Percentiles rank a stretch among this genome's conserved stretches.
These are phyloP conservation scores for Trachelus stipa DNA, from an alignment of 2,888 invertebrate species.

Conservation along the genomic window DNA sequence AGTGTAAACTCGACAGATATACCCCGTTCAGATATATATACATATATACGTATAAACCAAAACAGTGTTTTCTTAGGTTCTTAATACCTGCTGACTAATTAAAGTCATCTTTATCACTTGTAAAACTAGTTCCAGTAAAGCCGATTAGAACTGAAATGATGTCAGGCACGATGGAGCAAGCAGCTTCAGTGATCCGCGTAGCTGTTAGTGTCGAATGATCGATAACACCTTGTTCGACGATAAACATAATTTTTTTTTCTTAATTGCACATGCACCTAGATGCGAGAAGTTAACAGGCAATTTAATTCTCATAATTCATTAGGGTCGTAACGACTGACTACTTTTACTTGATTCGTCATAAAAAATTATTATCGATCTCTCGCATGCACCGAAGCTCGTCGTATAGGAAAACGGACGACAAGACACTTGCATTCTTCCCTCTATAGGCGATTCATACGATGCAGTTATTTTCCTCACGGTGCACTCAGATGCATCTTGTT, in stretches of 20 bases:
- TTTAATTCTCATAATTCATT: not conserved
- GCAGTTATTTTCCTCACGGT: not conserved
- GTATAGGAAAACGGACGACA: not conserved
- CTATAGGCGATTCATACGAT: not conserved
- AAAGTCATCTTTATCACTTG: slow-evolving; percentile 16
- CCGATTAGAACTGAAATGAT: slow-evolving; percentile 16
- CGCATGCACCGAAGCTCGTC: not conserved
- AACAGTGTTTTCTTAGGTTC: not conserved
- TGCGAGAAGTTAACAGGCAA: not conserved
- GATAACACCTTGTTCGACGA: not conserved
- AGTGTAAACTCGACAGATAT: slow-evolving; percentile 8
- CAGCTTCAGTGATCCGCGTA: not conserved
- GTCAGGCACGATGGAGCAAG: slow-evolving; percentile 1
- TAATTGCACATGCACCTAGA: not conserved
- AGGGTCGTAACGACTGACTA: not conserved
- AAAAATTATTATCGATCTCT: not conserved
- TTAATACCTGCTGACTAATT: not conserved
- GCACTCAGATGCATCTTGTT: not conserved
- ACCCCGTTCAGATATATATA: not conserved
- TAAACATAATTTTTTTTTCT: not conserved
- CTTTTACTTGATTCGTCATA: not conserved
- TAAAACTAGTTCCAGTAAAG: slow-evolving; percentile 25
- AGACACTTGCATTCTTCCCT: not conserved
- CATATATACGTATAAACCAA: not conserved
- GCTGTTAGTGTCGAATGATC: not conserved